Percentiles rank a stretch among this genome's conserved stretches.
Conservation (phyloP, 2,797 vertebrate species). For the Enteromius viviparus region DNA sequence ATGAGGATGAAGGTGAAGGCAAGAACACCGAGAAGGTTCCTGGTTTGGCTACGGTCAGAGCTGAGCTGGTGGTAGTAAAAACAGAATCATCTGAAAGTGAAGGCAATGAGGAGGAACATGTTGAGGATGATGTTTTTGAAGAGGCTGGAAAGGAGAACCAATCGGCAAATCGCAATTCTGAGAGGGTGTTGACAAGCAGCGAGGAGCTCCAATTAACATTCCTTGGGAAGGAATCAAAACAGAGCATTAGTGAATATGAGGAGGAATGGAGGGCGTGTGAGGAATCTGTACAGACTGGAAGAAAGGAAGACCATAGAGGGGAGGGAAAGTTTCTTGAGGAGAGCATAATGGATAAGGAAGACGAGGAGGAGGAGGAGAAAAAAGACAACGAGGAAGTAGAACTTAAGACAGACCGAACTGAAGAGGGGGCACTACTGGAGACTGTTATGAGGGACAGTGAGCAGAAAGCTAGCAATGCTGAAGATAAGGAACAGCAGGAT, state of each 20-base stretch:
- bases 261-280: constrained; percentile 58
- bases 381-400: constrained; percentile 47
- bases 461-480: constrained; percentile 39
- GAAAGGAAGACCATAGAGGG: constrained; percentile 48
- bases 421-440: constrained; percentile 14
- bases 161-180: constrained; percentile 28
- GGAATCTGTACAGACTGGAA: constrained; percentile 46
- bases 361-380: constrained; percentile 21
- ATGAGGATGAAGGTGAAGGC: constrained; percentile 3
- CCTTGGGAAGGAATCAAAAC: constrained; percentile 38
- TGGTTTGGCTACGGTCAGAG: constrained; percentile 64
- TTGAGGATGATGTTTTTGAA: constrained; percentile 75
- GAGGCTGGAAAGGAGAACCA: constrained; percentile 60
- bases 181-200: background rate
- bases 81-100: constrained; percentile 84
- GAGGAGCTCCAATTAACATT: constrained; percentile 29
- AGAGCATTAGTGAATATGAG: constrained; percentile 29
- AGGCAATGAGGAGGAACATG: constrained; percentile 72
- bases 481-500: constrained; percentile 34
- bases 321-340: constrained; percentile 51
- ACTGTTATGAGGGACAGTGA: constrained; percentile 43
- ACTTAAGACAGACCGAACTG: constrained; percentile 23
- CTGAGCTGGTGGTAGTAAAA: constrained; percentile 79
- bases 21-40: constrained; percentile 17
- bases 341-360: constrained; percentile 46